A percentile compares a stretch with the other conserved stretches of the same genome.
Evolutionary conservation across 2,888 invertebrate species (phyloP).

Genomic region (Netelia virgata): DNA sequence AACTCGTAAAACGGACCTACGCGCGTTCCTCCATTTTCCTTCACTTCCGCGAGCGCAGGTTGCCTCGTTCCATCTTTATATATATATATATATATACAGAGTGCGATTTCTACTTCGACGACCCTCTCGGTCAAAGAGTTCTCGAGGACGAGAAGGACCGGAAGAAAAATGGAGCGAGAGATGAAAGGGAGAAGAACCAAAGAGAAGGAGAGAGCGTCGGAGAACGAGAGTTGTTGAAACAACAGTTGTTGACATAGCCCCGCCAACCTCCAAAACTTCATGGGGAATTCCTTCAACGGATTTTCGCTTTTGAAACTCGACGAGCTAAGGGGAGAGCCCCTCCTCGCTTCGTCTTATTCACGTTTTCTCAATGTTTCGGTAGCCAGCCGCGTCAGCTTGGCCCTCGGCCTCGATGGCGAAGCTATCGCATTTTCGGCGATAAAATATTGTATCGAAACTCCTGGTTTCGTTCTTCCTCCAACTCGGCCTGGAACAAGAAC

Average conservation of each 20-base stretch:
- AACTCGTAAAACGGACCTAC: slow-evolving; percentile 74
- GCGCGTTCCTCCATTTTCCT: slow-evolving; percentile 72
- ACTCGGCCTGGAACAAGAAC: background rate
- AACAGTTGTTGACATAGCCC: slow-evolving; percentile 59
- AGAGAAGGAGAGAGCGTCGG: slow-evolving; percentile 15
- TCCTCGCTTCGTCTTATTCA: background rate
- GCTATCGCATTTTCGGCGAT: slow-evolving; percentile 25
- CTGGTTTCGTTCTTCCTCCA: background rate
- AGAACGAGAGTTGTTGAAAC: slow-evolving; percentile 64
- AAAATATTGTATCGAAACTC: slow-evolving; percentile 20
- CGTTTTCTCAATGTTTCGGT: slow-evolving; percentile 5
- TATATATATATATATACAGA: background rate
- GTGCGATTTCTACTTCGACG: background rate
- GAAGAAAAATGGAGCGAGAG: slow-evolving; percentile 30
- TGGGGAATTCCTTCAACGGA: slow-evolving; percentile 60
- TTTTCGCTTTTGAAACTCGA: slow-evolving; percentile 21
- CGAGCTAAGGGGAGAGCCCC: slow-evolving; percentile 15
- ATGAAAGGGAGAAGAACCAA: slow-evolving; percentile 30
- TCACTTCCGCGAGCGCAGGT: slow-evolving; percentile 35
- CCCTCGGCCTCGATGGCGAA: background rate
- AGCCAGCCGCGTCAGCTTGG: background rate
- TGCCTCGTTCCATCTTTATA: slow-evolving; percentile 43
- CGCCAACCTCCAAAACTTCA: slow-evolving; percentile 59
- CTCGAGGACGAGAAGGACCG: slow-evolving; percentile 29
- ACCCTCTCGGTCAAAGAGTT: slow-evolving; percentile 52